A percentile compares a stretch with the other conserved stretches of the same genome.
These are phyloP conservation scores for Garra rufa DNA, from an alignment of 2,113 vertebrate species.

Conservation along the genomic window DNA sequence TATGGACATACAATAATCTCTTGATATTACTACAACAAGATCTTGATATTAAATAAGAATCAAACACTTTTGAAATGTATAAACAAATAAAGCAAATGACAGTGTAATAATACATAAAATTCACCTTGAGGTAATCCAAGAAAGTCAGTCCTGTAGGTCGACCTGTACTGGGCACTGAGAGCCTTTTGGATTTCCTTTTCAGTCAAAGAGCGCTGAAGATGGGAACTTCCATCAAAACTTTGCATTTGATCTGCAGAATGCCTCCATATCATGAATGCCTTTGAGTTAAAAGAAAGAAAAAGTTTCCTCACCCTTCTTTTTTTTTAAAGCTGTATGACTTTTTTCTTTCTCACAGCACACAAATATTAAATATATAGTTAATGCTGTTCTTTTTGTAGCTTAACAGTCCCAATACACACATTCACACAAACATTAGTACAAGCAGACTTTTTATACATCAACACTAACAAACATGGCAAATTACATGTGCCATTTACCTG, in stretches of 20 bases:
- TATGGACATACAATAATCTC: background rate
- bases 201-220: slow-evolving; percentile 61
- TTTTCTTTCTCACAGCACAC: background rate
- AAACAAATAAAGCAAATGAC: background rate
- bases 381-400: background rate
- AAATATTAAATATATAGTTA: too few relatives aligned
- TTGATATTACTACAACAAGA: background rate
- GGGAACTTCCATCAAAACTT: slow-evolving; percentile 47
- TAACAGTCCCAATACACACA: background rate
- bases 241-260: slow-evolving; percentile 59
- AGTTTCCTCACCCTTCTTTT: background rate
- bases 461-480: background rate
- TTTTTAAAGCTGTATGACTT: background rate
- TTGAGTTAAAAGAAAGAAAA: background rate
- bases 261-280: slow-evolving; percentile 73
- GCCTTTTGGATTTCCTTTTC: slow-evolving; percentile 65
- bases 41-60: background rate
- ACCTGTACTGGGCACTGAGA: slow-evolving; percentile 74
- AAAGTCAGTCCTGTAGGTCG: slow-evolving; percentile 78
- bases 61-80: background rate
- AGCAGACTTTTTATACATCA: background rate
- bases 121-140: slow-evolving; percentile 74
- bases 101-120: slow-evolving; percentile 16
- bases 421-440: background rate
- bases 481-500: slow-evolving; percentile 67